Evolutionary conservation across 2,113 vertebrate species (phyloP), one percentile per base, ranked within the genome.

Genomic region (Suricata suricatta): DNA sequence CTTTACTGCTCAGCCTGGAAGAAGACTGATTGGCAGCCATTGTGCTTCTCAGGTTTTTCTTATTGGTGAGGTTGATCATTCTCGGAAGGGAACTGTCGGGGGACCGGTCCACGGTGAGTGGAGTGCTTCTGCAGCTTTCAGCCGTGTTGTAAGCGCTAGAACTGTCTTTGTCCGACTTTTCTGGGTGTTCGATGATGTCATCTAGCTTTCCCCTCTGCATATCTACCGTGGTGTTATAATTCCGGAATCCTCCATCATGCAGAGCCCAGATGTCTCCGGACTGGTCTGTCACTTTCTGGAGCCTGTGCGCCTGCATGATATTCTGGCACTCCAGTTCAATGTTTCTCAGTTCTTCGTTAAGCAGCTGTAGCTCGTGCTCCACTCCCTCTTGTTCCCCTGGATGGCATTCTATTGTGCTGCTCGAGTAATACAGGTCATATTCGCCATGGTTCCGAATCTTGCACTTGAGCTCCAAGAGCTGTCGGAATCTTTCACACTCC

Each of bases 141-240:
- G 99, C 99, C 0, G 99, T 99, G 98, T 99, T 99, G 96, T 99
- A 99, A 41, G 99, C 99, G 11, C 99, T 99, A 44, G 99, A 99
- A 95, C 99, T 99, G 98, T 99, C 99, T 97, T 99, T 99, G 98
- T 99, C 99, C 0, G 99, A 99, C 98, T 99, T 99, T 96, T 99
- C 99, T 11, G 99, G 99, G 66, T 99, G 99, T 93, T 99, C 99
- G 3, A 99, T 98, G 80, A 99, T 99, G 90, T 99, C 99, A 13
- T 98, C 98, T 68, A 99, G 98, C 97, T 99, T 99, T 8, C 98
- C 98, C 95, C 98, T 99, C 94, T 88, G 98, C 90, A 91, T 54
- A 3, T 99, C 99, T 69, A 98, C 81, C 92, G 98, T 99, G 96
- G 98, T 99, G 95, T 99, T 99, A n/a, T 99, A 99, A 81, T 93